phyloP scores from a whole-genome alignment of 2,113 vertebrate genomes.

The Perca schrenkii region DNA sequence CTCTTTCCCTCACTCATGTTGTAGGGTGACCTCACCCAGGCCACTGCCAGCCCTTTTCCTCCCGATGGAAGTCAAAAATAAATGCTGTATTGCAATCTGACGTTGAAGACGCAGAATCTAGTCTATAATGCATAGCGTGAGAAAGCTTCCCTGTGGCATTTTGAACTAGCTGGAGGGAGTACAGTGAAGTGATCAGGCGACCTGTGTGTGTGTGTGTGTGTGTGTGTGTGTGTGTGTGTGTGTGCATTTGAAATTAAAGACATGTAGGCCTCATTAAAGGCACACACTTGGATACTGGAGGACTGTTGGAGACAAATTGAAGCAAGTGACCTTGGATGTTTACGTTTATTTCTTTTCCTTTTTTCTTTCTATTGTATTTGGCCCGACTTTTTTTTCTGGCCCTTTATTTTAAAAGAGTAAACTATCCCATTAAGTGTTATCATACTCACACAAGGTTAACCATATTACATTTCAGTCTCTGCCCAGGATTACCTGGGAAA shows the following conservation, averaged over 20 bases:
- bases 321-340: constrained; percentile 38
- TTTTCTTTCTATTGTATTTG: constrained; percentile 10
- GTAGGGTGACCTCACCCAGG: constrained; percentile 69
- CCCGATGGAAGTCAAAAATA: constrained; percentile 60
- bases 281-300: constrained; percentile 7
- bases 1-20: constrained; percentile 36
- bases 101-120: constrained; percentile 31
- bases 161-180: constrained; percentile 17
- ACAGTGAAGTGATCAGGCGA: constrained; percentile 23
- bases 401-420: not conserved
- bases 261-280: constrained; percentile 23
- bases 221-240: no score
- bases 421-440: not conserved
- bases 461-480: constrained; percentile 1
- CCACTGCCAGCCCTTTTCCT: constrained; percentile 49
- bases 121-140: constrained; percentile 40
- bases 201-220: constrained; percentile 33
- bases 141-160: constrained; percentile 33
- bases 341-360: constrained; percentile 9
- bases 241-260: constrained; percentile 21
- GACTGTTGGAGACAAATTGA: constrained; percentile 1
- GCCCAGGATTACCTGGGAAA: not conserved
- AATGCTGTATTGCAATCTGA: constrained; percentile 40
- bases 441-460: not conserved
- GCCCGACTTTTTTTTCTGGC: not conserved